Conservation (phyloP, 2,113 vertebrate species). For the Fukomys damarensis region DNA sequence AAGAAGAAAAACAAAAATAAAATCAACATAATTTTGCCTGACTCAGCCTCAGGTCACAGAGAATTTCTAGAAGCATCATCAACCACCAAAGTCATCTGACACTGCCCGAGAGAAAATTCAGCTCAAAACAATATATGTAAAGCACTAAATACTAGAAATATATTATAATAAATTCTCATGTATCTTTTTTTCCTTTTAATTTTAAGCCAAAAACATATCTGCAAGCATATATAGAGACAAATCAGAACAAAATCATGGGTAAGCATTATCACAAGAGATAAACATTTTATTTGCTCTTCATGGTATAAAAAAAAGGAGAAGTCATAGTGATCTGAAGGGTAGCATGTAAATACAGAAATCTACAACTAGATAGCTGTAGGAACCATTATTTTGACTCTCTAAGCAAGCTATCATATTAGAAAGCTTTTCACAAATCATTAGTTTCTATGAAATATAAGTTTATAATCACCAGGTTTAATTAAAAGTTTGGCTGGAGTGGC, state of each 20-base stretch:
- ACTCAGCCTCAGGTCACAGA: not conserved
- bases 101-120: not conserved
- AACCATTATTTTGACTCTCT: not conserved
- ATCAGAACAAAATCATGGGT: constrained; percentile 10
- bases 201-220: constrained; percentile 8
- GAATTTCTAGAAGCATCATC: not conserved
- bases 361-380: not conserved
- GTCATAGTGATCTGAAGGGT: not conserved
- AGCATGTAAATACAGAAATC: not conserved
- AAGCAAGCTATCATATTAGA: not conserved
- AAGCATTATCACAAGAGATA: constrained; percentile 31
- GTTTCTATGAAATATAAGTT: not conserved
- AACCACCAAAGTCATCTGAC: not conserved
- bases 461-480: not conserved
- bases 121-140: not conserved
- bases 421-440: not conserved
- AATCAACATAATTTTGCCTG: not conserved
- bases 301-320: not conserved
- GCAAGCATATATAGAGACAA: not conserved
- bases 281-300: not conserved
- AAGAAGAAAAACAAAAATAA: constrained; percentile 2
- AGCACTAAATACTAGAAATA: not conserved
- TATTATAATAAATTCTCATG: not conserved
- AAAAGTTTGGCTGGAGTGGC: not conserved
- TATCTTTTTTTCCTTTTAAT: not conserved